Conservation (phyloP, 2,888 invertebrate genomes). For the Hybos culiciformis region DNA sequence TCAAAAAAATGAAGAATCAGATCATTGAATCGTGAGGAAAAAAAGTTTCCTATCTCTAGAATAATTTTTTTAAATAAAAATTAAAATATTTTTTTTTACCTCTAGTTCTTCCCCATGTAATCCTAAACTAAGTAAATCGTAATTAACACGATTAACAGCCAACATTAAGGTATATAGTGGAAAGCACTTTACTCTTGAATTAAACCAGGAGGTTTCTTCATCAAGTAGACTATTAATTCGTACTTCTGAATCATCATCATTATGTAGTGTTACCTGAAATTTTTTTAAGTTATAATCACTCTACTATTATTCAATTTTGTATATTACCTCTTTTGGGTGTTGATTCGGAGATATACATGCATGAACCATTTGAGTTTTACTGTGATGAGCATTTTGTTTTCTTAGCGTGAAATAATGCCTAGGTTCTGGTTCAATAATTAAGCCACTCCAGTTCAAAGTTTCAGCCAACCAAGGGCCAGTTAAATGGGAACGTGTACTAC, state of each 20-base stretch:
- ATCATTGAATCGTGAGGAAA: neutral
- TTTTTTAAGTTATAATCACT: neutral
- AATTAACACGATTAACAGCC: conserved; percentile 54
- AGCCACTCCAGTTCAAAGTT: conserved; percentile 58
- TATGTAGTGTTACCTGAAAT: conserved; percentile 37
- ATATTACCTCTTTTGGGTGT: conserved; percentile 63
- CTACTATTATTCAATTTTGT: too few species aligned
- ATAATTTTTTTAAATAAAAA: neutral
- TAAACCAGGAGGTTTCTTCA: conserved; percentile 44
- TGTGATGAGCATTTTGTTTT: conserved; percentile 41
- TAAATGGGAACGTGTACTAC: conserved; percentile 44
- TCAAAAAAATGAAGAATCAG: neutral
- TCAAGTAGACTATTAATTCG: conserved; percentile 40
- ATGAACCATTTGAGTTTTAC: conserved; percentile 51
- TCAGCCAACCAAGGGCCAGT: conserved; percentile 59
- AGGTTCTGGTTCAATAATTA: conserved; percentile 63
- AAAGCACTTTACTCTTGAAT: conserved; percentile 69
- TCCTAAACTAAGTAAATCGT: conserved; percentile 55
- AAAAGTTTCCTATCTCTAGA: too few species aligned
- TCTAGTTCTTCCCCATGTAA: conserved; percentile 36
- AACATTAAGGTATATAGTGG: conserved; percentile 68
- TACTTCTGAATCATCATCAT: conserved; percentile 38
- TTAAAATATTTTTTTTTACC: conserved; percentile 19
- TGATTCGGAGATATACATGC: conserved; percentile 66
- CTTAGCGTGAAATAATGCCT: conserved; percentile 57